Percentiles rank a stretch among this genome's conserved stretches.
These are phyloP conservation scores for Phyllostomus hastatus DNA, from an alignment of 2,113 vertebrate species.

Conservation along the genomic window DNA sequence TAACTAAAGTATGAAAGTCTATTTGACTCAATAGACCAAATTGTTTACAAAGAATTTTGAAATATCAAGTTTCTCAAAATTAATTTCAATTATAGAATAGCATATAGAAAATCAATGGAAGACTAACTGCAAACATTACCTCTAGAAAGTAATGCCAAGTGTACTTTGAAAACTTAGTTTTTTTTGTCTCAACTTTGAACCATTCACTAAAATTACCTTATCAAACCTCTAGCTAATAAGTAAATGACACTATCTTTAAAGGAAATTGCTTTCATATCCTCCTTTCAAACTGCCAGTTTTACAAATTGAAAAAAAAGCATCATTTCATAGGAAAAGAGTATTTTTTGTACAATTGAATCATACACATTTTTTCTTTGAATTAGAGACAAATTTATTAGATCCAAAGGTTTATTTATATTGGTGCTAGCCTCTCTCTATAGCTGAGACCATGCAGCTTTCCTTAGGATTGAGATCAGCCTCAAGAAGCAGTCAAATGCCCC, in stretches of 20 bases:
- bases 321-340: not conserved
- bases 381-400: not conserved
- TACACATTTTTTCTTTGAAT: not conserved
- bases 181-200: not conserved
- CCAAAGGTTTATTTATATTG: not conserved
- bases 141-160: not conserved
- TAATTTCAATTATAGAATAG: not conserved
- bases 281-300: not conserved
- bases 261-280: not conserved
- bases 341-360: not conserved
- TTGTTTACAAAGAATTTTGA: not conserved
- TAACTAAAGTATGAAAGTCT: not conserved
- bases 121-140: not conserved
- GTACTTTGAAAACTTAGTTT: not conserved
- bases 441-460: not conserved
- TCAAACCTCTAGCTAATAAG: not conserved
- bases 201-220: not conserved
- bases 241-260: not conserved
- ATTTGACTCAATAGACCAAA: not conserved
- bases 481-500: not conserved
- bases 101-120: not conserved
- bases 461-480: not conserved
- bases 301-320: not conserved
- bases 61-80: not conserved
- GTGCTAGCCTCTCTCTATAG: not conserved